Percentiles rank a stretch among this genome's conserved stretches.
Evolutionary conservation across 1,140 invertebrate species (phyloP).

Genomic region (Dreissena polymorpha): DNA sequence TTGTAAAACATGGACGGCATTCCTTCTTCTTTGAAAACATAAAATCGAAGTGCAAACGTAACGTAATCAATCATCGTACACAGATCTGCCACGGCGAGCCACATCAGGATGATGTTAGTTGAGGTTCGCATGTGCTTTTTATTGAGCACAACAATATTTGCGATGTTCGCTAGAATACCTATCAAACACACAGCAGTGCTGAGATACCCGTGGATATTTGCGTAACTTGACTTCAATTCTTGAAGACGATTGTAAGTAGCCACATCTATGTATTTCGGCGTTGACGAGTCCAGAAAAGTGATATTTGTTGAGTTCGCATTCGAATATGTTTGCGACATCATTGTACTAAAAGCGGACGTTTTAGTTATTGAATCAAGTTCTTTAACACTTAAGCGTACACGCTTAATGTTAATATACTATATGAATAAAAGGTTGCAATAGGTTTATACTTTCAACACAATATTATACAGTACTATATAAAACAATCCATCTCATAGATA

Average conservation of each 20-base stretch:
- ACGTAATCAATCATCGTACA: conserved; percentile 94
- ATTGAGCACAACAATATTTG: conserved; percentile 95
- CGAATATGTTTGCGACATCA: too few relatives aligned
- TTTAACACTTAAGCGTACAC: too few relatives aligned
- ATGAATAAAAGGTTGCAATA: too few relatives aligned
- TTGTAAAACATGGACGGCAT: conserved; percentile 49
- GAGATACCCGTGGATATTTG: conserved; percentile 85
- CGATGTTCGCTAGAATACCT: conserved; percentile 92
- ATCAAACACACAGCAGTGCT: conserved; percentile 90
- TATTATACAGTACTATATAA: too few relatives aligned
- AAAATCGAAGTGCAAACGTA: conserved; percentile 87
- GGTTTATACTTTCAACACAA: too few relatives aligned
- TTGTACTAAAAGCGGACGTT: too few relatives aligned
- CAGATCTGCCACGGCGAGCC: conserved; percentile 91
- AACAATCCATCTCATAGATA: too few relatives aligned
- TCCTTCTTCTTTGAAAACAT: conserved; percentile 69
- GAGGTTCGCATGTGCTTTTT: conserved; percentile 91
- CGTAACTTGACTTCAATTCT: conserved; percentile 67
- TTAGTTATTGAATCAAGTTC: not conserved
- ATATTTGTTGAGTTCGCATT: too few relatives aligned
- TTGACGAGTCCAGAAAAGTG: too few relatives aligned
- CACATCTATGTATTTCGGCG: too few relatives aligned
- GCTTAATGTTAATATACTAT: too few relatives aligned
- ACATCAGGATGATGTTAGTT: conserved; percentile 92
- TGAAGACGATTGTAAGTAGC: too few relatives aligned